Conservation (phyloP, 2,113 vertebrate genomes). For the Cyanoramphus novaezelandiae region DNA sequence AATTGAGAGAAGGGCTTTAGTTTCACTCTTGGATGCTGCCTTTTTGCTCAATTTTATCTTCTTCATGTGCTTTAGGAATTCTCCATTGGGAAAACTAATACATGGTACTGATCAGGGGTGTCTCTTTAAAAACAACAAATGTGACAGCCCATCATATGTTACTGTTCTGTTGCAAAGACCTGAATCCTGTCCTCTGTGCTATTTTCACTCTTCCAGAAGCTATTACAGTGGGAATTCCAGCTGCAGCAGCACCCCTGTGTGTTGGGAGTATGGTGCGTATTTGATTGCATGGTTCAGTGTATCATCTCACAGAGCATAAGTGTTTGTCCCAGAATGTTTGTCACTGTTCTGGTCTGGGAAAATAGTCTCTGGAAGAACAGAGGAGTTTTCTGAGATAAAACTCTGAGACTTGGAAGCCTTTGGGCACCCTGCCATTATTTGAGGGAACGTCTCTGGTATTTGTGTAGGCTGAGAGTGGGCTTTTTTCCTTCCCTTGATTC, state of each 20-base stretch:
- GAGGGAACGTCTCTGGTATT: not conserved
- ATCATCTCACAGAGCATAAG: accelerated
- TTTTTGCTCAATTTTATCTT: not conserved
- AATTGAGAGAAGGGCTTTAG: not conserved
- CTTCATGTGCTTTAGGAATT: accelerated
- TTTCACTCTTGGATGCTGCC: not conserved
- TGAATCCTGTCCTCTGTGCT: not conserved
- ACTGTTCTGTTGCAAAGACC: not conserved
- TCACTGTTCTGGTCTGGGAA: not conserved
- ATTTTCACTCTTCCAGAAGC: not conserved
- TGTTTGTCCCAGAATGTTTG: not conserved
- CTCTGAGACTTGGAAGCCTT: not conserved
- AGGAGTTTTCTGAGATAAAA: not conserved
- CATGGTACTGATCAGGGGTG: accelerated
- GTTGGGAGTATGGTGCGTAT: not conserved
- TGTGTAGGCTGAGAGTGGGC: not conserved
- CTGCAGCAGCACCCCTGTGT: not conserved
- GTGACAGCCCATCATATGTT: not conserved
- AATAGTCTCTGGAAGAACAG: not conserved
- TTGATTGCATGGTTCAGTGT: not conserved
- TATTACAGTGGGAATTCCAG: not conserved
- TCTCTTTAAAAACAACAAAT: not conserved
- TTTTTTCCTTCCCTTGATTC: not conserved
- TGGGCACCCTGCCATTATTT: not conserved
- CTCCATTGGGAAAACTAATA: not conserved